These are phyloP conservation scores for Psococerastis gibbosa DNA, from an alignment of 2,888 invertebrate species.

Conservation along the genomic window DNA sequence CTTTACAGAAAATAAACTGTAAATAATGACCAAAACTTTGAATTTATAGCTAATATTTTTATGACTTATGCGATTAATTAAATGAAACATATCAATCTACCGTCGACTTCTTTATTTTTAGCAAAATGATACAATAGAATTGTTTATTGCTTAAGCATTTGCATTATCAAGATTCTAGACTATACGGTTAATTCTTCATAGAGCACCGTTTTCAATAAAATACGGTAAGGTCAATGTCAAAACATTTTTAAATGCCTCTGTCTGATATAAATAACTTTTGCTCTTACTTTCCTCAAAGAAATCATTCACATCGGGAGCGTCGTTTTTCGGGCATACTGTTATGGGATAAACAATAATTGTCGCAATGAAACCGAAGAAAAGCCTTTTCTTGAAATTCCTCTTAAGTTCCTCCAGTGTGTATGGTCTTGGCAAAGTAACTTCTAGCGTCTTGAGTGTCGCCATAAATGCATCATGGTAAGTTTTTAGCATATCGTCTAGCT, in stretches of 20 bases:
- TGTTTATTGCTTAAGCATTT: no score
- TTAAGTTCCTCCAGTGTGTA: conserved; percentile 1
- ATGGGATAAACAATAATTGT: background rate
- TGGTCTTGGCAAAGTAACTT: background rate
- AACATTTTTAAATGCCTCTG: background rate
- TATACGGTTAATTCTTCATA: no score
- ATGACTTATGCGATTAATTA: no score
- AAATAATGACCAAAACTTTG: no score
- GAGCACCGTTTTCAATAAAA: background rate
- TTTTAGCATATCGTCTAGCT: background rate
- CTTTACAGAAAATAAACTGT: no score
- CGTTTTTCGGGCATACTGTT: background rate
- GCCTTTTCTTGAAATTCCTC: background rate
- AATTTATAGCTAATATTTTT: no score
- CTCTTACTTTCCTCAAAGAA: background rate
- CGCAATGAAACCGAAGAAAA: background rate
- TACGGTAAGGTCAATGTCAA: background rate
- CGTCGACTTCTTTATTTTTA: no score
- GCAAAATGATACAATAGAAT: no score
- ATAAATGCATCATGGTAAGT: conserved; percentile 3
- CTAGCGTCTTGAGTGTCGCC: background rate
- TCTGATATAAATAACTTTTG: background rate
- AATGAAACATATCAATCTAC: no score
- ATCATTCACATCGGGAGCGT: background rate
- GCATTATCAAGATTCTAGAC: no score